Evolutionary conservation across 2,888 invertebrate species (phyloP), one percentile per base, ranked within the genome.

Genomic region (Craniophora ligustri): DNA sequence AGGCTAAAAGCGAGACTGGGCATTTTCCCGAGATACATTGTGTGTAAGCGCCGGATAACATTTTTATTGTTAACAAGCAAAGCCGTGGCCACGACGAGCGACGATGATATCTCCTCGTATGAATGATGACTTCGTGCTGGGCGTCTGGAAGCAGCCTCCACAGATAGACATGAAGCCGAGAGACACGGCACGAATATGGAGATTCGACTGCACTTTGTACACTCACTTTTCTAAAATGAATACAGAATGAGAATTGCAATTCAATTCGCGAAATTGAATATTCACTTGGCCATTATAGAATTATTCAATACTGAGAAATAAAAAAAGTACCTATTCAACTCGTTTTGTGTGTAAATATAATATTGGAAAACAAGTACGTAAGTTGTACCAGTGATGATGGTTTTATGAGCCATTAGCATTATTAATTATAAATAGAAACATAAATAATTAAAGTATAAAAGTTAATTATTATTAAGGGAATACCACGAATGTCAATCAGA

Each of bases 51-150:
- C 83, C 82, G 88, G 89, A 90, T 92, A 91, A 89, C 84, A 88
- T 92, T 92, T 93, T 92, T 93, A 93, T 93, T 92, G 93, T 92
- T 92, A 93, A 92, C 92, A 92, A 91, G 92, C 86, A 79, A 77
- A 85, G 84, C 87, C 88, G 84, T 85, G 86, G 87, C 87, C 87
- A 88, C 87, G 87, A 84, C 83, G 86, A 86, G 88, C 87, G 81
- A 88, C 89, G 92, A 93, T 93, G 92, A 91, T 93, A 93, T 93
- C 93, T 88, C 73, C 82, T 85, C 85, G 87, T 92, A 93, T 92
- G 93, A 93, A 93, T 92, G 93, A 93, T 93, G 92, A 91, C 91
- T 92, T 93, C 92, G 93, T 92, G 93, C 92, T 84, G 79, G 81
- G 88, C 87, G 89, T 87, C 85, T 89, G 85, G 88, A 88, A 89